Evolutionary conservation across 2,888 invertebrate genomes (phyloP).

Genomic region (Leptopilina syphax): DNA sequence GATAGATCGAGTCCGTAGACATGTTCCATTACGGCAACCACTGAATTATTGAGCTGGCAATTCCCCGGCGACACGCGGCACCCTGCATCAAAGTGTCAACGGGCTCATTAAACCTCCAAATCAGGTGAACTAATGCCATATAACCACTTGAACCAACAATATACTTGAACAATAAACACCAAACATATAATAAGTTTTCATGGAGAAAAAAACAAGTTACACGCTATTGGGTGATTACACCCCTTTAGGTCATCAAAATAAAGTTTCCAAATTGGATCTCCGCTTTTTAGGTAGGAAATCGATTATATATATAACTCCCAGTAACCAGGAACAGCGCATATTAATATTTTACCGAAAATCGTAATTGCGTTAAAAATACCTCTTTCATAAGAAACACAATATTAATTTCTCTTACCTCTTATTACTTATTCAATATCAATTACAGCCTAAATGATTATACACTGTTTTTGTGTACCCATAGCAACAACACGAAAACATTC

Average conservation of each 20-base stretch:
- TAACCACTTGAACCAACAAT: slow-evolving; percentile 56
- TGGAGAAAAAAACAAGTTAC: slow-evolving; percentile 1
- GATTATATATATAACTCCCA: background rate
- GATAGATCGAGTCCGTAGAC: slow-evolving; percentile 75
- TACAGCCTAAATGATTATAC: background rate
- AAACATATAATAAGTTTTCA: slow-evolving; percentile 6
- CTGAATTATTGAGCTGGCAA: slow-evolving; percentile 75
- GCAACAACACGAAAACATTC: background rate
- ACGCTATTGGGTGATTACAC: slow-evolving; percentile 20
- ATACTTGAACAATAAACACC: slow-evolving; percentile 54
- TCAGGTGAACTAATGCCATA: slow-evolving; percentile 62
- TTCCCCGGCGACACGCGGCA: slow-evolving; percentile 69
- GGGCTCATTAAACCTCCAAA: slow-evolving; percentile 72
- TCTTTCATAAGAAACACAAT: slow-evolving; percentile 10
- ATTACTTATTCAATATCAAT: background rate
- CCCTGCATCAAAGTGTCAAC: slow-evolving; percentile 73
- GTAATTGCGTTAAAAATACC: background rate
- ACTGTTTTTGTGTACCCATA: background rate
- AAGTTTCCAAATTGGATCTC: background rate
- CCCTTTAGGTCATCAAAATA: slow-evolving; percentile 6
- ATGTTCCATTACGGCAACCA: slow-evolving; percentile 73
- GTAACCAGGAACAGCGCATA: background rate
- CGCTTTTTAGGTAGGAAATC: background rate
- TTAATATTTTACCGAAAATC: background rate
- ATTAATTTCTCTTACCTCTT: slow-evolving; percentile 11